phyloP scores from a whole-genome alignment of 2,113 vertebrate genomes.

The Ariopsis seemanni region DNA sequence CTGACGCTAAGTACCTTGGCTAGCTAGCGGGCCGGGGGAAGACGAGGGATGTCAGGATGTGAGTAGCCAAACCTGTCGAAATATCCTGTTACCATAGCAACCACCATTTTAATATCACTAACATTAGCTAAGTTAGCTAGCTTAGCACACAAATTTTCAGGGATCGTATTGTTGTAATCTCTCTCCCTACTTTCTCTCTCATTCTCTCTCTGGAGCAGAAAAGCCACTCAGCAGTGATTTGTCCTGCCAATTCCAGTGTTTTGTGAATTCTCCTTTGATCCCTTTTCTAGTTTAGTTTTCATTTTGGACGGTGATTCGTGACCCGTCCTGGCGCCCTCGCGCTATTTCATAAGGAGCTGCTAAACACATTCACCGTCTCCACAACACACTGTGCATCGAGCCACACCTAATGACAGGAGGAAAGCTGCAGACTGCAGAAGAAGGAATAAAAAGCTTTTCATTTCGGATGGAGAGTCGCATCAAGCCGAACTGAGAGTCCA shows the following conservation, averaged over 20 bases:
- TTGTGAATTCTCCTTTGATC: conserved; percentile 19
- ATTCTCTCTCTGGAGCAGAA: conserved; percentile 67
- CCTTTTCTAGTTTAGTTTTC: conserved; percentile 50
- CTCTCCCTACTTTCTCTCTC: background rate
- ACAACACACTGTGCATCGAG: conserved; percentile 58
- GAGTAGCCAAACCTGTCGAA: background rate
- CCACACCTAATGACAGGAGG: conserved; percentile 42
- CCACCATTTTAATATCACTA: background rate
- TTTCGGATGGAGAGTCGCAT: background rate
- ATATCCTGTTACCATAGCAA: background rate
- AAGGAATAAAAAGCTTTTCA: conserved; percentile 37
- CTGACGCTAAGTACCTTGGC: background rate
- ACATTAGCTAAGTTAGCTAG: background rate
- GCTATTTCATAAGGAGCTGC: conserved; percentile 65
- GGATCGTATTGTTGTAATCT: too few relatives aligned
- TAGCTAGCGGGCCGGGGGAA: background rate
- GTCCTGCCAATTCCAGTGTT: conserved; percentile 61
- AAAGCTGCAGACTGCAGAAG: background rate
- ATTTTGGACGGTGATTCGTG: conserved; percentile 58
- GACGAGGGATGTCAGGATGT: background rate
- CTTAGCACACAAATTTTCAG: background rate
- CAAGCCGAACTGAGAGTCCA: background rate
- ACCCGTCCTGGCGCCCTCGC: conserved; percentile 62
- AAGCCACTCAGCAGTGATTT: conserved; percentile 61
- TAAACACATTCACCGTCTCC: conserved; percentile 68